These are phyloP conservation scores for Nomada fabriciana DNA, from an alignment of 2,888 invertebrate genomes.

Conservation along the genomic window DNA sequence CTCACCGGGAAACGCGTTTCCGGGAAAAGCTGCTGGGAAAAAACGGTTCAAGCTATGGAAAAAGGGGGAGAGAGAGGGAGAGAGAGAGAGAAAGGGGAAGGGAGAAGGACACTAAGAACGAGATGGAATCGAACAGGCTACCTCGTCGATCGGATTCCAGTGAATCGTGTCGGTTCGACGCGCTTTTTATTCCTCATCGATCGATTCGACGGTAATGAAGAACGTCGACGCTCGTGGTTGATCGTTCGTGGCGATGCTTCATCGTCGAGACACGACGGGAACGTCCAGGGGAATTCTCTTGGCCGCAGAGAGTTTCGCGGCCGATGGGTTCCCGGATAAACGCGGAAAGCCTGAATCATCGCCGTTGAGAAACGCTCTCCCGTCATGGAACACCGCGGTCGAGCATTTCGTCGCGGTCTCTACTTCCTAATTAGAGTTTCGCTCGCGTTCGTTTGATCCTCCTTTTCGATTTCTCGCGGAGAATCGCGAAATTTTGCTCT, in stretches of 20 bases:
- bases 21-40: conserved; percentile 36
- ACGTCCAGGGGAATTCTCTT: background rate
- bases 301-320: conserved; percentile 18
- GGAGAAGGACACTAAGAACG: background rate
- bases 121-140: conserved; percentile 13
- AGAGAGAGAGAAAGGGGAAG: background rate
- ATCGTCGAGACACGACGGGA: conserved; percentile 4
- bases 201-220: conserved; percentile 11
- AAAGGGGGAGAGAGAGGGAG: background rate
- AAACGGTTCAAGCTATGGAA: background rate
- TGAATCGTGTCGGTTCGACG: conserved; percentile 38
- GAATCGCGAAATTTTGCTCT: background rate
- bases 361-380: conserved; percentile 24
- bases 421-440: conserved; percentile 34
- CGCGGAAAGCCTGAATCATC: conserved; percentile 51
- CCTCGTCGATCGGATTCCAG: conserved; percentile 28
- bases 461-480: background rate
- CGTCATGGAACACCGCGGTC: conserved; percentile 43
- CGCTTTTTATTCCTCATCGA: conserved; percentile 14
- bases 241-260: conserved; percentile 2
- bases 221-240: background rate
- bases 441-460: background rate
- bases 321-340: conserved; percentile 28
- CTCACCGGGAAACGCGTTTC: conserved; percentile 47
- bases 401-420: conserved; percentile 24